Base-by-base conservation (phyloP, 2,888 invertebrate genomes). In the Heteropelma amictum region DNA sequence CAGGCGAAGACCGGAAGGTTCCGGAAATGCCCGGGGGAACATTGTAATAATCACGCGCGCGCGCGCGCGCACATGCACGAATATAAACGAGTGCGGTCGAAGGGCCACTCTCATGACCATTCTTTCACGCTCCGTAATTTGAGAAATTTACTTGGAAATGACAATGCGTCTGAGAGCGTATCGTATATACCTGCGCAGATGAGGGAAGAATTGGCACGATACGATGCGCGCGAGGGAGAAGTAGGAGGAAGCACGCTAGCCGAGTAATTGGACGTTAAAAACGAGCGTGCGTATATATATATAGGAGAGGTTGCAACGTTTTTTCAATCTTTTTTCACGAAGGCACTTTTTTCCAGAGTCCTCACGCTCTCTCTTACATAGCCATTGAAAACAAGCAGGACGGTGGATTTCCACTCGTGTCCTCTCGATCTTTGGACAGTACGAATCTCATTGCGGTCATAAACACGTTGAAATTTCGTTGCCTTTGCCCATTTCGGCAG, bases 1-100 rank as follows among this genome's bases (percentile, higher is more conserved):
- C 79, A 76, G 81, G 81, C 80, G 80, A 80, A 77, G 77, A 79
- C 80, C 81, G 30, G 45, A 38, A 53, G 60, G n/a, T 54, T 69
- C 68, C 72, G 67, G 42, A 60, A 75, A 75, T 35, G 19, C n/a
- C n/a, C n/a, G 61, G 61, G 60, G 60, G 47, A 47, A 58, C 56
- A 47, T 68, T 28, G 38, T 68, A 47, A 68, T 58, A 38, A 17
- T 58, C 33, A 49, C 53, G 10, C 19, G 19, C 21, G 17, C 45
- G 51, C 5, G 23, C 45, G 42, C 47, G 17, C 56, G 45, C 42
- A 63, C 35, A 49, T 17, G 17, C 40, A 40, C 45, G 49, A 49
- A 45, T 49, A n/a, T n/a, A n/a, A n/a, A n/a, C n/a, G n/a, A n/a
- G n/a, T n/a, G n/a, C n/a, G 56, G 49, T 63, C 69, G 64, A 42